These are phyloP conservation scores for Drosophila simulans DNA, from an alignment of 1,140 invertebrate genomes.

Conservation along the genomic window DNA sequence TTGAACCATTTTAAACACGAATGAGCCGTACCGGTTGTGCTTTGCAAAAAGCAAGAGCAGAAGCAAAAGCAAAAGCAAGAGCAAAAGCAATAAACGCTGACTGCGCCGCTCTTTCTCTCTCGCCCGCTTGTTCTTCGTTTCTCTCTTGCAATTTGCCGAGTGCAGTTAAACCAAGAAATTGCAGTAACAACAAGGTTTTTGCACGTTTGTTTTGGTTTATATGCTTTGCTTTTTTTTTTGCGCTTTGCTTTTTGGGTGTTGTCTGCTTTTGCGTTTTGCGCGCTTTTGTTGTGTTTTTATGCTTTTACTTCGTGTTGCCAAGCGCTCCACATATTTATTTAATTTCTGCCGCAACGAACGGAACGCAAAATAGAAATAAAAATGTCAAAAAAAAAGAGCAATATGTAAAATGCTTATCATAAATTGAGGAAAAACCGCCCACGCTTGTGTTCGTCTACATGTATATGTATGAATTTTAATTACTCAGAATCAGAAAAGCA, in stretches of 20 bases:
- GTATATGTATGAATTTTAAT: too few species aligned
- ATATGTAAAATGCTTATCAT: not conserved
- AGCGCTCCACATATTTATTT: slow-evolving; percentile 37
- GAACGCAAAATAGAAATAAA: slow-evolving; percentile 18
- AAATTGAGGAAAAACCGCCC: not conserved
- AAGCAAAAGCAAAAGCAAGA: not conserved
- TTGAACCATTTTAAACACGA: too few species aligned
- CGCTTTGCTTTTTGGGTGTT: slow-evolving; percentile 1
- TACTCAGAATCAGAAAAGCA: too few species aligned
- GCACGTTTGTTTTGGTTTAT: slow-evolving; percentile 40
- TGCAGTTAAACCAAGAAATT: slow-evolving; percentile 49
- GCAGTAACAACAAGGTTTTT: slow-evolving; percentile 23
- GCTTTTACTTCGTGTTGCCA: slow-evolving; percentile 28
- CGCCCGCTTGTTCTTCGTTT: not conserved
- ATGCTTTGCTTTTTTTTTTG: slow-evolving; percentile 4
- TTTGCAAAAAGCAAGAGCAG: too few species aligned
- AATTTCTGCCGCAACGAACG: slow-evolving; percentile 15
- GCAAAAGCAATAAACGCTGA: slow-evolving; percentile 25
- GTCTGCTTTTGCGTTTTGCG: slow-evolving; percentile 20
- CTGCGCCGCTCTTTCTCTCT: slow-evolving; percentile 1
- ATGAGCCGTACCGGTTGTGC: too few species aligned
- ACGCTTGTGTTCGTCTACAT: too few species aligned
- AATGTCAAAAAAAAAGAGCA: not conserved
- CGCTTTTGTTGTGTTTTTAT: slow-evolving; percentile 8
- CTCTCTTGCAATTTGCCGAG: slow-evolving; percentile 51